Conservation (phyloP, 2,113 vertebrate species). For the Heterocephalus glaber region DNA sequence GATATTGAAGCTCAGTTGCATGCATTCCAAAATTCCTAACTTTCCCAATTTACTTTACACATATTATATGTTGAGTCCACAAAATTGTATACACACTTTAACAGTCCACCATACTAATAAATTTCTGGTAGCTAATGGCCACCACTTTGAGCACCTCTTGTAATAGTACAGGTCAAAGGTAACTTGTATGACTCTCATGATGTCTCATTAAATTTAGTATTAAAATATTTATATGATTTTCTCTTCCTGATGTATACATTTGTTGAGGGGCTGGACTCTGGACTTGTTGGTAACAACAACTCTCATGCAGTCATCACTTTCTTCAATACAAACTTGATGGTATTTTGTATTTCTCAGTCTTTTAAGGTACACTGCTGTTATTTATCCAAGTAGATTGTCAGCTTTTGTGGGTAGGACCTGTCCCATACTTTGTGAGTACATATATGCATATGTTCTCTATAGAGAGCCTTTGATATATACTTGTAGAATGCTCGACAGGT, state of each 20-base stretch:
- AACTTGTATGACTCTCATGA: not conserved
- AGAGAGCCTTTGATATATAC: not conserved
- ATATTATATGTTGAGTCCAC: not conserved
- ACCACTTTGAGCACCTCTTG: not conserved
- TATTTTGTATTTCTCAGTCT: not conserved
- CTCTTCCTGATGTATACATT: not conserved
- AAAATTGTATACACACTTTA: not conserved
- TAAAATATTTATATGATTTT: not conserved
- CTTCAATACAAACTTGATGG: not conserved
- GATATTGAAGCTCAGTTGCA: not conserved
- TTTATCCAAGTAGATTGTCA: not conserved
- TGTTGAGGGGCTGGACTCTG: not conserved
- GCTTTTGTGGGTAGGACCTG: not conserved
- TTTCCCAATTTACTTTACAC: not conserved
- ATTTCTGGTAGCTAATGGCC: not conserved
- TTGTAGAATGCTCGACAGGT: not conserved
- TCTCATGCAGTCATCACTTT: not conserved
- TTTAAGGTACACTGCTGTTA: not conserved
- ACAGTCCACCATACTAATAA: not conserved
- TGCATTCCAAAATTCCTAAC: not conserved
- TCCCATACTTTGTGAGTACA: not conserved
- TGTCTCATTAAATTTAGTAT: not conserved
- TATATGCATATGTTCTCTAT: not conserved
- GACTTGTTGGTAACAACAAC: not conserved
- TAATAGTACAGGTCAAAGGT: not conserved